These are phyloP conservation scores for Chlorops oryzae DNA, from an alignment of 1,140 invertebrate species.

Conservation along the genomic window DNA sequence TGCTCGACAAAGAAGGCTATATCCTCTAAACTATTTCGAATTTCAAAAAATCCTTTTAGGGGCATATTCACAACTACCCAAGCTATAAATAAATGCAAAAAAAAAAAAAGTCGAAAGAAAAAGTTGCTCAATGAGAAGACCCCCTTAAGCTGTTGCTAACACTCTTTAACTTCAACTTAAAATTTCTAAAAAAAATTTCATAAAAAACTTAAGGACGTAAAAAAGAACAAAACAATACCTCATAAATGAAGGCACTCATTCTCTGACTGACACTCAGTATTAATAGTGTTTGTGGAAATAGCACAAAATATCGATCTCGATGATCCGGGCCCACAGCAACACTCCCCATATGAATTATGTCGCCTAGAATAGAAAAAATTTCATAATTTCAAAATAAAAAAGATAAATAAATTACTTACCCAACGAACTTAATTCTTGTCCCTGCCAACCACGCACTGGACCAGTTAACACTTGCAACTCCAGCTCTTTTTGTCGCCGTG, in stretches of 20 bases:
- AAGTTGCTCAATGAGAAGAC: no score
- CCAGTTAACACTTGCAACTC: conserved; percentile 91
- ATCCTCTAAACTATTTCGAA: no score
- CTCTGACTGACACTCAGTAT: conserved; percentile 84
- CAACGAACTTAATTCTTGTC: conserved; percentile 70
- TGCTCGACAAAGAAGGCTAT: no score
- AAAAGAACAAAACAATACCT: conserved; percentile 56
- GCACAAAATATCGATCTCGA: conserved; percentile 84
- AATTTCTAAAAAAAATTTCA: no score
- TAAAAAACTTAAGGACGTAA: conserved; percentile 2
- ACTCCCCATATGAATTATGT: conserved; percentile 72
- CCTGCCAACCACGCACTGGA: conserved; percentile 89
- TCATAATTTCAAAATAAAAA: conserved; percentile 56
- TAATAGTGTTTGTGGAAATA: conserved; percentile 83
- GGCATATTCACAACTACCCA: no score
- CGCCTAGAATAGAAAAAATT: conserved; percentile 19
- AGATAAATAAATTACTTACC: conserved; percentile 47
- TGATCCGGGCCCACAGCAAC: conserved; percentile 77
- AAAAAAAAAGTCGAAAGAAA: no score
- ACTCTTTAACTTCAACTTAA: no score
- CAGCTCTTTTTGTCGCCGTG: conserved; percentile 90
- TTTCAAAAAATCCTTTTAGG: no score
- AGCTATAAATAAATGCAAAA: no score
- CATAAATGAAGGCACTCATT: conserved; percentile 92
- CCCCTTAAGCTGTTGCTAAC: no score